phyloP scores from a whole-genome alignment of 1,140 invertebrate genomes.

The Sipha flava region DNA sequence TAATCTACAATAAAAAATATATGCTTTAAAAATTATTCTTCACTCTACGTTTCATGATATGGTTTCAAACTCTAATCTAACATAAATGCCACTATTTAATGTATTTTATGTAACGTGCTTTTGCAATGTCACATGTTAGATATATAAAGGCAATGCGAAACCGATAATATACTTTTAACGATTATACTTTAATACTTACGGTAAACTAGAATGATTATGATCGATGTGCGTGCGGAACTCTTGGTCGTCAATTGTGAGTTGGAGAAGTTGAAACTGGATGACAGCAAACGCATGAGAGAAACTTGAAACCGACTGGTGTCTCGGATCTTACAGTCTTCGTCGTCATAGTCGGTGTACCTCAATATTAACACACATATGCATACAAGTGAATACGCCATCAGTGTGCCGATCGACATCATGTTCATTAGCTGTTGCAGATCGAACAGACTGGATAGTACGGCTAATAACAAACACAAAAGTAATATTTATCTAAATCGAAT shows the following conservation, averaged over 20 bases:
- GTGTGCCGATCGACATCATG: slow-evolving; percentile 90
- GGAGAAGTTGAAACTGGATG: neutral
- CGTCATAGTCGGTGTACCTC: slow-evolving; percentile 47
- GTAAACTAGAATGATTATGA: neutral
- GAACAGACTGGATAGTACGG: slow-evolving; percentile 76
- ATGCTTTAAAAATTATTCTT: too few relatives aligned
- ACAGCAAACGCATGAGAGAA: neutral
- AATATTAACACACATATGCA: slow-evolving; percentile 78
- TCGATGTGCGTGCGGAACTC: neutral
- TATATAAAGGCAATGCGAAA: too few relatives aligned
- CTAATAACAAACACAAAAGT: slow-evolving; percentile 45
- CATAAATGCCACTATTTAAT: too few relatives aligned
- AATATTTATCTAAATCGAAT: too few relatives aligned
- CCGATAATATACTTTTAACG: neutral
- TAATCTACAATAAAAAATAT: too few relatives aligned
- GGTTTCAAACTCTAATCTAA: too few relatives aligned
- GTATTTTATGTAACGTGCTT: too few relatives aligned
- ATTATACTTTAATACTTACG: neutral
- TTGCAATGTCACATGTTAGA: too few relatives aligned
- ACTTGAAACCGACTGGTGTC: neutral
- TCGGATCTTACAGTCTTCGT: neutral
- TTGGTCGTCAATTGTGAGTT: neutral
- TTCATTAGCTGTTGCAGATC: slow-evolving; percentile 82
- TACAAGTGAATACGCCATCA: slow-evolving; percentile 85
- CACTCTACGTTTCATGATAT: too few relatives aligned